Evolutionary conservation across 2,113 vertebrate species (phyloP).

Genomic region (Tringa solitaria): DNA sequence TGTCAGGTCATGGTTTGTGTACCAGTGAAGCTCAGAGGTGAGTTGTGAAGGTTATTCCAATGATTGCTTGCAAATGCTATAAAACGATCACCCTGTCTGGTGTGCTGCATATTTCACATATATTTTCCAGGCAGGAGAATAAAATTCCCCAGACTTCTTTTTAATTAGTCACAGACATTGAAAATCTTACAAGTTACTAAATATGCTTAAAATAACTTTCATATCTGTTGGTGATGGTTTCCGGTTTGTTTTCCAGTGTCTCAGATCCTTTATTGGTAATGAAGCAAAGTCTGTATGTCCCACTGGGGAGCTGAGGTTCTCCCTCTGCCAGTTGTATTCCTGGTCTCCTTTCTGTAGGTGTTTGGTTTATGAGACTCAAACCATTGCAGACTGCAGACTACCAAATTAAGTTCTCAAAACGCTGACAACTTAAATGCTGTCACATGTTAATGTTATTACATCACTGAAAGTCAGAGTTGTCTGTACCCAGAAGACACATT

Average conservation of each 20-base stretch:
- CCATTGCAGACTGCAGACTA: neutral
- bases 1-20: neutral
- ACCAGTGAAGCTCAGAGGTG: neutral
- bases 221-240: neutral
- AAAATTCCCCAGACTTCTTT: neutral
- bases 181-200: neutral
- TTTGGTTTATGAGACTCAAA: neutral
- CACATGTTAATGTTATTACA: constrained; percentile 41
- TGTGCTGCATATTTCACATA: neutral
- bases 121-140: neutral
- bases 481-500: constrained; percentile 42
- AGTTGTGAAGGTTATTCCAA: constrained; percentile 7
- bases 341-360: neutral
- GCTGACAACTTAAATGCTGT: constrained; percentile 34
- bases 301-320: neutral
- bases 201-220: neutral
- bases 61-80: neutral
- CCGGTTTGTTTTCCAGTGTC: neutral
- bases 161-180: neutral
- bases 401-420: constrained; percentile 20
- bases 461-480: constrained; percentile 10
- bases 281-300: neutral
- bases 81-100: neutral
- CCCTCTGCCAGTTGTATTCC: neutral
- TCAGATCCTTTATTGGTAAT: neutral